Percentiles rank a stretch among this genome's conserved stretches.
These are phyloP conservation scores for Channallabes apus DNA, from an alignment of 2,797 vertebrate genomes.

Conservation along the genomic window DNA sequence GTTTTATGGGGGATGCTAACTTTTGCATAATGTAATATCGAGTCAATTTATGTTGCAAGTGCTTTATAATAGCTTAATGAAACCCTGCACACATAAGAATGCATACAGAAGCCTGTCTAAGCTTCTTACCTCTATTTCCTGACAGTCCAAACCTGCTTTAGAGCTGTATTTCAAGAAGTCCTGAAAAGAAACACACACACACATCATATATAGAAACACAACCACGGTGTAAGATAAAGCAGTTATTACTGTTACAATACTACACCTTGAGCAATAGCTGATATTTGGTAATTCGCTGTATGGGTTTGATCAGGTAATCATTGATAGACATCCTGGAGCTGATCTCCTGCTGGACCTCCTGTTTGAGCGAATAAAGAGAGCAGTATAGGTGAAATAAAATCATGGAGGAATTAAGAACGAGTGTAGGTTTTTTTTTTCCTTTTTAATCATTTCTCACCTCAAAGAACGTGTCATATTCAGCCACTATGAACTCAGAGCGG, in stretches of 20 bases:
- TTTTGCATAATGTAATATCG: neutral
- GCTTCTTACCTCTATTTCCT: constrained; percentile 83
- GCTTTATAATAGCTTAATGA: neutral
- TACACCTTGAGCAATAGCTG: constrained; percentile 94
- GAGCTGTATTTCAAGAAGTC: constrained; percentile 94
- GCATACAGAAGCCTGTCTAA: neutral
- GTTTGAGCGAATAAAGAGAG: constrained; percentile 48
- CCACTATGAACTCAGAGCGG: constrained; percentile 90
- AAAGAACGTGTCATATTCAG: constrained; percentile 91
- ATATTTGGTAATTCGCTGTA: constrained; percentile 98
- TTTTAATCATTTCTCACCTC: constrained; percentile 77
- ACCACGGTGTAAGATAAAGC: neutral
- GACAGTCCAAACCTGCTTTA: constrained; percentile 91
- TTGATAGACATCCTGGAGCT: constrained; percentile 91
- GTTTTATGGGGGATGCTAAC: neutral
- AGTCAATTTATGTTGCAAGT: neutral
- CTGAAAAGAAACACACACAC: constrained; percentile 58
- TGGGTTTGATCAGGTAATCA: constrained; percentile 96
- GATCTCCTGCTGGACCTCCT: constrained; percentile 94
- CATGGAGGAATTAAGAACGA: neutral
- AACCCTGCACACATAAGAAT: neutral
- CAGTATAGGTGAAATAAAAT: neutral
- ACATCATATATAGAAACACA: neutral
- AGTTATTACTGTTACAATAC: neutral
- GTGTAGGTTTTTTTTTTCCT: neutral